Base-by-base conservation (phyloP, 2,797 vertebrate species). In the Periophthalmus magnuspinnatus region DNA sequence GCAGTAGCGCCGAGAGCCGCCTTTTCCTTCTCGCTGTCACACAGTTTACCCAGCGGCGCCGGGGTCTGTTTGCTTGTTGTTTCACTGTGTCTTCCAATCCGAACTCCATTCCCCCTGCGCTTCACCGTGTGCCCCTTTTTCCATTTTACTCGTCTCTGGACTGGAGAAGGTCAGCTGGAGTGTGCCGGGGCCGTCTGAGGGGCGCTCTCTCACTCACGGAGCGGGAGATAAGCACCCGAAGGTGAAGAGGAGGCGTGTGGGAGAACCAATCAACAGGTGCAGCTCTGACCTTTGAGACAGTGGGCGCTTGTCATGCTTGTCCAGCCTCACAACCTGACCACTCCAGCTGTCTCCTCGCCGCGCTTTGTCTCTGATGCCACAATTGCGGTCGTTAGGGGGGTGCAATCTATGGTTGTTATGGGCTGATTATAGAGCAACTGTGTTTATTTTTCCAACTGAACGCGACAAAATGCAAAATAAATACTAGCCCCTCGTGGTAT, bases 211-310 rank as follows among this genome's bases (percentile, higher is more conserved):
- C 69, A 64, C 71, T 72, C 45, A 75, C 64, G 22, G 56, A 64
- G 58, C 28, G 69, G 60, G 47, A 52, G 50, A 82, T 59, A 55
- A 75, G 69, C 45, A 71, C n/a, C 14, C 32, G 34, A 33, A 70
- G 65, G 67, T 80, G 65, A 74, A 69, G 71, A 75, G 41, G 38
- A 21, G 56, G 6, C 6, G 24, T 57, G 71, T 62, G 65, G 57
- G 63, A 66, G 69, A 84, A 63, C 70, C 75, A 87, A 88, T 88
- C 82, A 84, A 71, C 74, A 79, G 47, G 72, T 79, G 50, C 47
- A 61, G 61, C 66, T 63, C 3, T 84, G 78, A 85, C 79, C 81
- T 87, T 82, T 85, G 72, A 70, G 75, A 71, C 38, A 52, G 24
- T 65, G 24, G 69, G 73, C 59, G 68, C 52, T 81, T 77, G 74